phyloP scores from a whole-genome alignment of 2,113 vertebrate species.

The Setophaga kirtlandii region DNA sequence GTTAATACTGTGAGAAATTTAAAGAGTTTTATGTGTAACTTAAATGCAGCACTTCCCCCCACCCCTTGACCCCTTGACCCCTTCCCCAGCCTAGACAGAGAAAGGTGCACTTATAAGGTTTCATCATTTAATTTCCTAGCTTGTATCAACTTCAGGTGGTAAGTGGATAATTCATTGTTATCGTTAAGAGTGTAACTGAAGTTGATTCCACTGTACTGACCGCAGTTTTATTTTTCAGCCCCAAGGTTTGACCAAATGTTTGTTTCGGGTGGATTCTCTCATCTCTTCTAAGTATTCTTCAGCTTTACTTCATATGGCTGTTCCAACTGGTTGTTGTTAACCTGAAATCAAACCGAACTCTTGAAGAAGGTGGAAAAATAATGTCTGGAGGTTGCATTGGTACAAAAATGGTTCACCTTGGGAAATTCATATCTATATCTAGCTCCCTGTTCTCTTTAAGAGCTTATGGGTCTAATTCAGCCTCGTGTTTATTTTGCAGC shows the following conservation, averaged over 20 bases:
- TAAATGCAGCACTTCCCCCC: neutral
- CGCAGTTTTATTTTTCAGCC: neutral
- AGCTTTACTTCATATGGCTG: neutral
- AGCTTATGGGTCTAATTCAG: neutral
- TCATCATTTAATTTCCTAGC: neutral
- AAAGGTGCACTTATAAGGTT: neutral
- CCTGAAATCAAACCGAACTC: constrained; percentile 11
- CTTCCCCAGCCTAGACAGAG: neutral
- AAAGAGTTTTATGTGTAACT: neutral
- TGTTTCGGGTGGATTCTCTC: neutral
- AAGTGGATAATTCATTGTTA: neutral
- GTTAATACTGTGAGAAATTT: neutral
- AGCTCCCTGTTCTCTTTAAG: constrained; percentile 8
- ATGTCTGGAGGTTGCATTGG: neutral
- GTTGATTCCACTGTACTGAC: neutral
- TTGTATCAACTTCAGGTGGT: neutral
- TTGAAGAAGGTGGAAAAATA: neutral
- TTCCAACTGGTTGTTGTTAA: neutral
- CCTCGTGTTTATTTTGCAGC: neutral
- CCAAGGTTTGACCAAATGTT: neutral
- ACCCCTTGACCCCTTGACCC: fast-evolving
- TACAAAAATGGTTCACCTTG: constrained; percentile 27
- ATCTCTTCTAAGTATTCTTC: neutral
- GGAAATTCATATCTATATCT: neutral
- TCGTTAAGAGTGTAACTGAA: neutral